Evolutionary conservation across 2,113 vertebrate genomes (phyloP).

Genomic region (Cranoglanis bouderius): DNA sequence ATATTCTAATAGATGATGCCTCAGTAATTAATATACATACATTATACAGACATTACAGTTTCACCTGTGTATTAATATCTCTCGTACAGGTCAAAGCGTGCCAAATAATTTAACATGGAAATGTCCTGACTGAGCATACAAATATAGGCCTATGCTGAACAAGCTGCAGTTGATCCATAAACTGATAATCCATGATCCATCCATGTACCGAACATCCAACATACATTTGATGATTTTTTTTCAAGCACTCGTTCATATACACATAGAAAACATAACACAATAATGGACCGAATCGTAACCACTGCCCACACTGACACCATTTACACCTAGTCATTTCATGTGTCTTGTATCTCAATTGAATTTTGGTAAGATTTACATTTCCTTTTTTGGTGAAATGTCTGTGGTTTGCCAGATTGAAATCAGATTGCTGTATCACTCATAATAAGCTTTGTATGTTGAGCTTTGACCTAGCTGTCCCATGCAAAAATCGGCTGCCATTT

Average conservation of each 20-base stretch:
- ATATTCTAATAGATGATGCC: slow-evolving; percentile 32
- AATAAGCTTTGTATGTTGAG: not conserved
- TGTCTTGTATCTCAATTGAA: not conserved
- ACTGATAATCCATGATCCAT: slow-evolving; percentile 33
- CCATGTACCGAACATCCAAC: slow-evolving; percentile 40
- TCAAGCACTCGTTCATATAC: slow-evolving; percentile 21
- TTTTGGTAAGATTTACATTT: not conserved
- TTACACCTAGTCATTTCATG: not conserved
- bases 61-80: slow-evolving; percentile 14
- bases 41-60: slow-evolving; percentile 32
- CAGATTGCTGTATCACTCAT: not conserved
- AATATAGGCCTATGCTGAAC: slow-evolving; percentile 31
- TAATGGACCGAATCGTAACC: slow-evolving; percentile 20
- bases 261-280: slow-evolving; percentile 32
- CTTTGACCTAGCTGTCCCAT: not conserved
- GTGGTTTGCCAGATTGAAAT: not conserved
- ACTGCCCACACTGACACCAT: slow-evolving; percentile 2
- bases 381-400: not conserved
- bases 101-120: slow-evolving; percentile 35
- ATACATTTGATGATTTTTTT: slow-evolving; percentile 28
- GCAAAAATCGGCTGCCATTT: not conserved
- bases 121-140: slow-evolving; percentile 43
- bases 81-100: slow-evolving; percentile 34
- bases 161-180: slow-evolving; percentile 27
- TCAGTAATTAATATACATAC: slow-evolving; percentile 42